Evolutionary conservation across 2,113 vertebrate species (phyloP).

Genomic region (Rhea pennata): DNA sequence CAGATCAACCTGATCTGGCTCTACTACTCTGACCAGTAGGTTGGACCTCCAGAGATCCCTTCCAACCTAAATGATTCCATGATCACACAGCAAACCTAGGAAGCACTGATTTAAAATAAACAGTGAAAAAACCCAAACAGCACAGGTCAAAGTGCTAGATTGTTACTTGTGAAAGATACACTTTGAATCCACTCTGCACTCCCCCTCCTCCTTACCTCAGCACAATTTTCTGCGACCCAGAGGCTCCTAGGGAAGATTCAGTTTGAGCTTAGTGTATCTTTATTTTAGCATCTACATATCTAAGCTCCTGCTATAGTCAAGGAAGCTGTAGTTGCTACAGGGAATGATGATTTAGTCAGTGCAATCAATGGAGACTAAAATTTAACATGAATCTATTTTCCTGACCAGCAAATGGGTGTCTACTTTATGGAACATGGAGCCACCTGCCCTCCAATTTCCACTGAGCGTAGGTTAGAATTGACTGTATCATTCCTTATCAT

Average conservation of each 20-base stretch:
- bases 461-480: background rate
- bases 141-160: background rate
- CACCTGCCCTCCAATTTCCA: background rate
- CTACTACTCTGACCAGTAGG: background rate
- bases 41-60: background rate
- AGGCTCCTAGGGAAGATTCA: background rate
- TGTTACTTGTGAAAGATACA: background rate
- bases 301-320: background rate
- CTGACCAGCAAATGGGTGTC: background rate
- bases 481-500: too few relatives aligned
- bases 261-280: background rate
- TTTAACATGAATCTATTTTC: background rate
- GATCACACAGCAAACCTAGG: background rate
- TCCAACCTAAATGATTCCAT: background rate
- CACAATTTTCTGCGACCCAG: background rate
- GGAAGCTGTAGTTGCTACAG: background rate
- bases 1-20: background rate
- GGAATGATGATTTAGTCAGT: background rate
- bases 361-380: background rate
- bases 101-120: background rate
- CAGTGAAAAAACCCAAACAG: background rate
- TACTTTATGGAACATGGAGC: background rate
- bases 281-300: background rate
- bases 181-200: background rate
- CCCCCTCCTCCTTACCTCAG: background rate